phyloP scores from a whole-genome alignment of 2,113 vertebrate species.

The Syngnathoides biaculeatus region DNA sequence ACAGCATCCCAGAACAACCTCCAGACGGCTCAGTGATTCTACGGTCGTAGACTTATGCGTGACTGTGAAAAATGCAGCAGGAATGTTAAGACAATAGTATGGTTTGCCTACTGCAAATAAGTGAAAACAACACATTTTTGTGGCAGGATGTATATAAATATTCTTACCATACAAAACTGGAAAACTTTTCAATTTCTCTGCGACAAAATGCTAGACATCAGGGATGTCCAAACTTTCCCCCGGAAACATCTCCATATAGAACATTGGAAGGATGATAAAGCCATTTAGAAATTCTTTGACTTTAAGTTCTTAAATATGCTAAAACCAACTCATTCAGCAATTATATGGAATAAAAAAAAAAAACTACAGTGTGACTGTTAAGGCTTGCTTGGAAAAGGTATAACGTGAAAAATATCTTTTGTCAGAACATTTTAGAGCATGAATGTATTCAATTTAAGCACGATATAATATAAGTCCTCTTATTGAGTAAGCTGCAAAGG shows the following conservation, averaged over 20 bases:
- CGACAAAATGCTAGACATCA: background rate
- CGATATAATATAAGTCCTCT: too few relatives aligned
- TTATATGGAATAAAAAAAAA: too few relatives aligned
- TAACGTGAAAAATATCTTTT: too few relatives aligned
- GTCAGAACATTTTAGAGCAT: too few relatives aligned
- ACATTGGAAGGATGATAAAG: background rate
- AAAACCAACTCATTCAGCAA: too few relatives aligned
- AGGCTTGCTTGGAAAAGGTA: too few relatives aligned
- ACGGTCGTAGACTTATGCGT: background rate
- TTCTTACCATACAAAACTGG: conserved; percentile 1
- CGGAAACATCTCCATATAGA: background rate
- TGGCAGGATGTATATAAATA: background rate
- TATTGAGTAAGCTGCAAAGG: too few relatives aligned
- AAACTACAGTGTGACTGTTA: too few relatives aligned
- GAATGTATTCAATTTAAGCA: too few relatives aligned
- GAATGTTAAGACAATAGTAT: background rate
- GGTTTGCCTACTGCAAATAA: background rate
- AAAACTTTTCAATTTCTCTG: background rate
- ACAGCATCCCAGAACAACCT: background rate
- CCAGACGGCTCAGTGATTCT: background rate
- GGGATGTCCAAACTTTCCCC: background rate
- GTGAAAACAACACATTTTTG: conserved; percentile 6
- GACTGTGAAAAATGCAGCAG: background rate
- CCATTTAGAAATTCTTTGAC: background rate
- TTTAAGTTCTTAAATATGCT: too few relatives aligned